Percentiles rank a stretch among this genome's conserved stretches.
phyloP scores from a whole-genome alignment of 1,140 invertebrate species.

The Camponotus vicinus region DNA sequence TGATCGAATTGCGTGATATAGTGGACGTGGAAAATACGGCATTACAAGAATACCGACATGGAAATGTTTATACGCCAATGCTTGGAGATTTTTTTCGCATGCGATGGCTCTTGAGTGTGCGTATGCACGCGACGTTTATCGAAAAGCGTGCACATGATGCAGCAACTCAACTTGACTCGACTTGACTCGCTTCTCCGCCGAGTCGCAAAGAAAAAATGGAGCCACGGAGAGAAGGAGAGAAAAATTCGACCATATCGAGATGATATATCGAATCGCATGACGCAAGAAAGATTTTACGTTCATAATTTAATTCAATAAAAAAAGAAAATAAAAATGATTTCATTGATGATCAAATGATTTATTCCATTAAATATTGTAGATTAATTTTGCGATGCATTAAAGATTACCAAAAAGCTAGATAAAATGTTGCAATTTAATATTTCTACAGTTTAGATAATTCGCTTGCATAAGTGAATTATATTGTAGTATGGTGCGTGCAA shows the following conservation, averaged over 20 bases:
- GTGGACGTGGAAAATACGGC: slow-evolving; percentile 7
- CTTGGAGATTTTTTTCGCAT: slow-evolving; percentile 54
- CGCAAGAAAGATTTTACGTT: background rate
- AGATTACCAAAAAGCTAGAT: background rate
- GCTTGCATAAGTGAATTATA: slow-evolving; percentile 15
- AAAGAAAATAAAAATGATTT: background rate
- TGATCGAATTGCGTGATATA: slow-evolving; percentile 18
- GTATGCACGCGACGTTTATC: slow-evolving; percentile 69
- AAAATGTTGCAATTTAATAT: slow-evolving; percentile 20
- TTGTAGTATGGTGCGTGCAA: slow-evolving; percentile 38
- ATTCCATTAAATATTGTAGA: background rate
- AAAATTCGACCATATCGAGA: slow-evolving; percentile 21
- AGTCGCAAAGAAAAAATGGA: background rate
- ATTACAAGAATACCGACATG: slow-evolving; percentile 48
- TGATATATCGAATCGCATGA: slow-evolving; percentile 4
- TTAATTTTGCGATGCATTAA: background rate
- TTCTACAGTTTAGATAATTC: slow-evolving; percentile 18
- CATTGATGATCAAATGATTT: background rate
- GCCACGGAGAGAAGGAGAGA: background rate
- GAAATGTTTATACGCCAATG: slow-evolving; percentile 53
- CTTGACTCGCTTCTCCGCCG: slow-evolving; percentile 25
- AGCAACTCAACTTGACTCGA: background rate
- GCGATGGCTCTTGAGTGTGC: slow-evolving; percentile 45
- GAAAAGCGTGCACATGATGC: slow-evolving; percentile 62
- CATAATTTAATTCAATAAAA: slow-evolving; percentile 7